Conservation (phyloP, 2,797 vertebrate species). For the Corythornis leucogaster region DNA sequence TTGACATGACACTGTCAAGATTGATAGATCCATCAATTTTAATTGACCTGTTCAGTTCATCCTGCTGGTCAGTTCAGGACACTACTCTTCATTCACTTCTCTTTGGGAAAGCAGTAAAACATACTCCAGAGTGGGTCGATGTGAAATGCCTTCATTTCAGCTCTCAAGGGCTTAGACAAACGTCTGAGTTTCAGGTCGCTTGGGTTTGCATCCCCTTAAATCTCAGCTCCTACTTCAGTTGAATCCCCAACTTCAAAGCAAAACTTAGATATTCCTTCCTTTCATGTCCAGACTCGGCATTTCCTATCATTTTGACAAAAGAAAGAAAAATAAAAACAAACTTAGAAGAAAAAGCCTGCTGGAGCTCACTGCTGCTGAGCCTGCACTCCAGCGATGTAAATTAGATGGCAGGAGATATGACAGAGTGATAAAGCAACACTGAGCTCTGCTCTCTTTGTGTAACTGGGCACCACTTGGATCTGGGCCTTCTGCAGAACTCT, state of each 20-base stretch:
- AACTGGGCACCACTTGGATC: neutral
- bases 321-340: conserved; percentile 57
- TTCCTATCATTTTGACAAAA: conserved; percentile 34
- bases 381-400: neutral
- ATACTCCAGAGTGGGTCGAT: neutral
- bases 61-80: neutral
- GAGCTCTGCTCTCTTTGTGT: neutral
- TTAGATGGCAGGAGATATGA: conserved; percentile 4
- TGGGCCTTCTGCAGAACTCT: neutral
- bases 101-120: conserved; percentile 5
- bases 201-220: conserved; percentile 36
- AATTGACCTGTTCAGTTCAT: neutral
- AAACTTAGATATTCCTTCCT: conserved; percentile 16
- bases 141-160: neutral
- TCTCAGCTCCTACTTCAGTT: conserved; percentile 6
- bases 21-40: conserved; percentile 8
- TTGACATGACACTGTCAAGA: neutral
- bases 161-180: conserved; percentile 45
- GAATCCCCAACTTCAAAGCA: conserved; percentile 50
- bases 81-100: rapidly evolving
- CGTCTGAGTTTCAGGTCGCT: conserved; percentile 19
- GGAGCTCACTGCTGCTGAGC: conserved; percentile 3
- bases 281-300: conserved; percentile 56
- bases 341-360: conserved; percentile 28
- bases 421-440: neutral